These are phyloP conservation scores for Silvanus unidentatus DNA, from an alignment of 2,888 invertebrate genomes.

Conservation along the genomic window DNA sequence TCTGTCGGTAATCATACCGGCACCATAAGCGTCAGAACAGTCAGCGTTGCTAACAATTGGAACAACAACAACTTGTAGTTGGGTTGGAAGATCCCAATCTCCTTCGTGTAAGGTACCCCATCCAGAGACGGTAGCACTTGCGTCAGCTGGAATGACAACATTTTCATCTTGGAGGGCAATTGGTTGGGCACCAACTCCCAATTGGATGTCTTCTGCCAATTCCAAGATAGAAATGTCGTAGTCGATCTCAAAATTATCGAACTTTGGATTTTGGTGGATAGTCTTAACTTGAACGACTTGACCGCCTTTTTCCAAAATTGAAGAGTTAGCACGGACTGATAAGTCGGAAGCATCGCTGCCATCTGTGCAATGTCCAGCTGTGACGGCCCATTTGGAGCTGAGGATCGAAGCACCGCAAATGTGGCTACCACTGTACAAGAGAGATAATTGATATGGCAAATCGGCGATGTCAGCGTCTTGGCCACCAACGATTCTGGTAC, in stretches of 20 bases:
- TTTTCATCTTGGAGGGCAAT: background rate
- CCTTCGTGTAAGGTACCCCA: constrained; percentile 20
- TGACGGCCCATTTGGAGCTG: constrained; percentile 18
- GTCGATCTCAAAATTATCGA: constrained; percentile 13
- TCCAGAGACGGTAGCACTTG: constrained; percentile 14
- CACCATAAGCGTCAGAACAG: constrained; percentile 15
- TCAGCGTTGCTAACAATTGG: constrained; percentile 16
- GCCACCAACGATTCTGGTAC: constrained; percentile 20
- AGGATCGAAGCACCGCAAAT: constrained; percentile 25
- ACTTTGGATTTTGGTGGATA: constrained; percentile 16
- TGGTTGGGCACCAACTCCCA: constrained; percentile 38
- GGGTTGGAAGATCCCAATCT: constrained; percentile 5
- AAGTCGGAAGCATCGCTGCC: constrained; percentile 5
- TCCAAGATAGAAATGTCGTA: constrained; percentile 20
- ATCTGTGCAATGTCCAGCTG: constrained; percentile 32
- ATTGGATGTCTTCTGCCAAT: constrained; percentile 31
- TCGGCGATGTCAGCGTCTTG: constrained; percentile 15
- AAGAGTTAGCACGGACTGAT: constrained; percentile 15
- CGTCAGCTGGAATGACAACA: constrained; percentile 11
- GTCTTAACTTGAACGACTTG: constrained; percentile 10
- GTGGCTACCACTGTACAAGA: constrained; percentile 10
- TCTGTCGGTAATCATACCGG: constrained; percentile 35
- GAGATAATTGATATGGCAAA: constrained; percentile 20
- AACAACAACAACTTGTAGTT: constrained; percentile 19
- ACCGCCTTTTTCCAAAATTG: constrained; percentile 12